Evolutionary conservation across 2,113 vertebrate species (phyloP).

Genomic region (Lycaon pictus): DNA sequence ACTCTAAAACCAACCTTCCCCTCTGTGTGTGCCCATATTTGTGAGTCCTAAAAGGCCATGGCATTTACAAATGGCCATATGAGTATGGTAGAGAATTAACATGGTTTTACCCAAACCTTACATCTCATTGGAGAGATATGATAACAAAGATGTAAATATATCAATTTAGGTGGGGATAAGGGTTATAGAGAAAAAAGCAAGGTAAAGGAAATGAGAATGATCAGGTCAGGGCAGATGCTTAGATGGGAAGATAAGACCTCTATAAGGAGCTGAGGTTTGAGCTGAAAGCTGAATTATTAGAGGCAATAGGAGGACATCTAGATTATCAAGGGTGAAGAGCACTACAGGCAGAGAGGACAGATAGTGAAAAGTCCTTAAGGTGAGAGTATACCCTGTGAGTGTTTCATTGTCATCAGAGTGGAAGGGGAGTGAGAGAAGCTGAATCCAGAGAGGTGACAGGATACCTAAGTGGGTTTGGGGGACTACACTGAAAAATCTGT

Average conservation of each 20-base stretch:
- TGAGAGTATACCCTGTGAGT: neutral
- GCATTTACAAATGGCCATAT: constrained; percentile 3
- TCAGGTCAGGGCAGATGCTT: neutral
- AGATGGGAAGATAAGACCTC: neutral
- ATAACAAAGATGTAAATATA: constrained; percentile 3
- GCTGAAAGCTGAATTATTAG: neutral
- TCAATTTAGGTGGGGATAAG: neutral
- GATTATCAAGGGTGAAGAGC: neutral
- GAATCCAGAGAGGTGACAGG: neutral
- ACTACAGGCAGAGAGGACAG: neutral
- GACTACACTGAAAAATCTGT: neutral
- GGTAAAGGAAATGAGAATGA: neutral
- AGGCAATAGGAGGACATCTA: neutral
- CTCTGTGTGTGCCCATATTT: neutral
- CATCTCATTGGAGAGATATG: neutral
- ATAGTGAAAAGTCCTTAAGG: neutral
- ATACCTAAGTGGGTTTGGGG: neutral
- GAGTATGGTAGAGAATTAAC: neutral
- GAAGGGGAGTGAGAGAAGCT: neutral
- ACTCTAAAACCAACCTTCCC: neutral
- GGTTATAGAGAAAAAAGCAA: neutral
- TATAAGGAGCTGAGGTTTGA: neutral
- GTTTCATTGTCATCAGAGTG: neutral
- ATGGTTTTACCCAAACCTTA: constrained; percentile 2
- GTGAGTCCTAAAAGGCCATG: neutral